These are phyloP conservation scores for Hyles vespertilio DNA, from an alignment of 1,140 invertebrate species.

Conservation along the genomic window DNA sequence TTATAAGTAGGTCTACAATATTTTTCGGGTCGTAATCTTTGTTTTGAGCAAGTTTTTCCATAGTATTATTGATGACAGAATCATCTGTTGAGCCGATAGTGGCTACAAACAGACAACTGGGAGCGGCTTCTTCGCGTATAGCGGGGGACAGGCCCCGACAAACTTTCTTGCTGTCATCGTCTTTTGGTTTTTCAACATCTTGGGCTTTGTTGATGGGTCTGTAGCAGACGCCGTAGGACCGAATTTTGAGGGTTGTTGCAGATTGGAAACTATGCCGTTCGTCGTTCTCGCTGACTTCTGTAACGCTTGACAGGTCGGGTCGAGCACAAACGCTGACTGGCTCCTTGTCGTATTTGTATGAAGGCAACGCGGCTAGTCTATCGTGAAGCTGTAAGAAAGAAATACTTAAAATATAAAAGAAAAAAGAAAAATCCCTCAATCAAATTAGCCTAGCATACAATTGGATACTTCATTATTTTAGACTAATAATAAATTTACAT, in stretches of 20 bases:
- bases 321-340: constrained; percentile 31
- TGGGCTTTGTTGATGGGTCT: constrained; percentile 16
- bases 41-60: constrained; percentile 40
- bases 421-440: too few relatives aligned
- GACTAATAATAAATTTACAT: too few relatives aligned
- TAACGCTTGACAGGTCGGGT: constrained; percentile 40
- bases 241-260: constrained; percentile 21
- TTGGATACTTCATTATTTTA: too few relatives aligned
- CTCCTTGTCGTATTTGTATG: constrained; percentile 35
- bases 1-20: constrained; percentile 41
- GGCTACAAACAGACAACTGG: constrained; percentile 40
- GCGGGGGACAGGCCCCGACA: constrained; percentile 16
- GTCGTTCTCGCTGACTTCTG: constrained; percentile 40
- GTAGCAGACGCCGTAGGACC: constrained; percentile 28
- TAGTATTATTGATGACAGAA: constrained; percentile 44
- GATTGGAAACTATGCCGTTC: constrained; percentile 22
- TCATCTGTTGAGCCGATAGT: constrained; percentile 45
- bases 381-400: constrained; percentile 42
- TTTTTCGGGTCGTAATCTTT: constrained; percentile 38
- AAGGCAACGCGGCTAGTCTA: constrained; percentile 39
- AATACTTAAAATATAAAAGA: too few relatives aligned
- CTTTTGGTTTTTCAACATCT: constrained; percentile 18
- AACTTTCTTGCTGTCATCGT: constrained; percentile 12
- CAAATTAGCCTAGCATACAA: too few relatives aligned
- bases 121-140: constrained; percentile 24